Evolutionary conservation across 1,140 invertebrate species (phyloP).

Genomic region (Panagrolaimus sp.): DNA sequence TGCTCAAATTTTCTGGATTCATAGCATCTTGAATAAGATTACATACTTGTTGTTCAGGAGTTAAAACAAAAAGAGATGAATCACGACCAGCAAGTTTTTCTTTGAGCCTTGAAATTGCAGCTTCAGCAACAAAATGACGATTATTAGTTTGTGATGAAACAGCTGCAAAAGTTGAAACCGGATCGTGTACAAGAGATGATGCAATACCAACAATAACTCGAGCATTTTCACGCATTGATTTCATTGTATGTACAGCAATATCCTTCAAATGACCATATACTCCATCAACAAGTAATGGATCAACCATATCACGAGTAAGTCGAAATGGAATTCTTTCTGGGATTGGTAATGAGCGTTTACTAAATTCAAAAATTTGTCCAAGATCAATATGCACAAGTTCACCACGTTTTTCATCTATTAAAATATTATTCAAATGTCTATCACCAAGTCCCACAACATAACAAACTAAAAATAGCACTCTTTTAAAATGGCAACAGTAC

Average conservation of each 20-base stretch:
- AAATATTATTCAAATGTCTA: constrained; percentile 92
- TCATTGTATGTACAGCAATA: constrained; percentile 21
- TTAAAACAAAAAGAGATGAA: not conserved
- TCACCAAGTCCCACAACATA: constrained; percentile 89
- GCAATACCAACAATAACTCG: constrained; percentile 25
- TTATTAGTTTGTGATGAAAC: not conserved
- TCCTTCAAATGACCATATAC: constrained; percentile 20
- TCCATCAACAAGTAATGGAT: constrained; percentile 26
- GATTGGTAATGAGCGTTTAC: constrained; percentile 79
- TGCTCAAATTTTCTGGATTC: not conserved
- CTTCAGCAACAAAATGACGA: constrained; percentile 25
- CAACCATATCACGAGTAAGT: constrained; percentile 64
- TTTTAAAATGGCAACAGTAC: constrained; percentile 66
- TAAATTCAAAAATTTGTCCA: constrained; percentile 74
- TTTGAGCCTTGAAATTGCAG: constrained; percentile 21
- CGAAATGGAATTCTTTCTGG: constrained; percentile 88
- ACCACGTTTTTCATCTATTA: constrained; percentile 81
- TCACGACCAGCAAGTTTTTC: constrained; percentile 23
- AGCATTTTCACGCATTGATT: constrained; percentile 18
- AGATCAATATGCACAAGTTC: constrained; percentile 91
- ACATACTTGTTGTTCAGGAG: constrained; percentile 22
- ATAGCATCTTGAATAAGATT: not conserved
- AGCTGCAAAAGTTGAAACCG: constrained; percentile 17
- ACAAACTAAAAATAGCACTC: constrained; percentile 80
- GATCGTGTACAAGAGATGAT: constrained; percentile 23